phyloP scores from a whole-genome alignment of 2,888 invertebrate genomes.

The Drosophila ezoana region DNA sequence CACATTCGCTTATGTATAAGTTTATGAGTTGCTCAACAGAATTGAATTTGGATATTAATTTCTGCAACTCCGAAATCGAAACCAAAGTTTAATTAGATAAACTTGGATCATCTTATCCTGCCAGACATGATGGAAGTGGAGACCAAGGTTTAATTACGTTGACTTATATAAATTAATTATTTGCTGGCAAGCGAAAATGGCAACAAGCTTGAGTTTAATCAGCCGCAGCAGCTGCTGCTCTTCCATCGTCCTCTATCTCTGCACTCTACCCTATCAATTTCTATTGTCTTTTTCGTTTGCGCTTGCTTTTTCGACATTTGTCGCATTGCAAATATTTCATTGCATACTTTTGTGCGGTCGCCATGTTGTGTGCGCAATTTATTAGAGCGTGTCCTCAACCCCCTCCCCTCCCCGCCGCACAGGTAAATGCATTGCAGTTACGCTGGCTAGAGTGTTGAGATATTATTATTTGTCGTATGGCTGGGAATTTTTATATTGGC shows the following conservation, averaged over 20 bases:
- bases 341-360: slow-evolving; percentile 68
- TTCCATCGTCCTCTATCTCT: neutral
- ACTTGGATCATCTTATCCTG: neutral
- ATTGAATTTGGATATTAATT: no score
- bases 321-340: slow-evolving; percentile 68
- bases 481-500: slow-evolving; percentile 74
- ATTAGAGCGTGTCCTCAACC: slow-evolving; percentile 42
- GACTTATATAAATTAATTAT: slow-evolving; percentile 29
- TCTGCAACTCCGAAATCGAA: no score
- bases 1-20: no score
- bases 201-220: slow-evolving; percentile 1
- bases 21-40: no score
- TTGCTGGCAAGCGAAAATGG: neutral
- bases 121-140: neutral
- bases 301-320: slow-evolving; percentile 30
- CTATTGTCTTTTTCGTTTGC: neutral
- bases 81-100: slow-evolving; percentile 1
- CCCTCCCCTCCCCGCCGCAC: neutral
- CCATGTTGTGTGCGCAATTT: slow-evolving; percentile 55
- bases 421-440: slow-evolving; percentile 16
- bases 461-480: slow-evolving; percentile 48
- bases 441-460: slow-evolving; percentile 4
- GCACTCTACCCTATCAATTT: slow-evolving; percentile 22
- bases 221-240: slow-evolving; percentile 12
- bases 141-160: slow-evolving; percentile 17